Conservation (phyloP, 2,888 invertebrate genomes). For the Agrotis exclamationis region DNA sequence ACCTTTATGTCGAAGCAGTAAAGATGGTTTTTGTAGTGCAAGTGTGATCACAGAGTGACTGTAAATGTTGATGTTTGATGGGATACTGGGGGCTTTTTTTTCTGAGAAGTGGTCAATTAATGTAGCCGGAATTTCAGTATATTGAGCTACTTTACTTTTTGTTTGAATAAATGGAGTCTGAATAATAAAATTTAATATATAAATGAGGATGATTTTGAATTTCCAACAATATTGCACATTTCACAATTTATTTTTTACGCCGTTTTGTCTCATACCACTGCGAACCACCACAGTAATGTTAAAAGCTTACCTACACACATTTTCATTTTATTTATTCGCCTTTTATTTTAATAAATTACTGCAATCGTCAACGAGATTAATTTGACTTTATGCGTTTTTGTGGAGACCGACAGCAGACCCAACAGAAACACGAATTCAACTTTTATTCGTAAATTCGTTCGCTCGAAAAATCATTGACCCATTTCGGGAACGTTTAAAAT, state of each 20-base stretch:
- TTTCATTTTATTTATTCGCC: slow-evolving; percentile 37
- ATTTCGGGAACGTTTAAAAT: slow-evolving; percentile 54
- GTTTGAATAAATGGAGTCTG: no score
- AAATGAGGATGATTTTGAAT: no score
- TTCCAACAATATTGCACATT: background rate
- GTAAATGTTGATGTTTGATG: slow-evolving; percentile 15
- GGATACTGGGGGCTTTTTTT: slow-evolving; percentile 5
- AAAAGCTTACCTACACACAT: slow-evolving; percentile 40
- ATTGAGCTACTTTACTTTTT: no score
- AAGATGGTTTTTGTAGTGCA: background rate
- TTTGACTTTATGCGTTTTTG: slow-evolving; percentile 58
- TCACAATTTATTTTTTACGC: background rate
- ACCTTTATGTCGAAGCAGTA: background rate
- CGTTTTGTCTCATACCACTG: background rate
- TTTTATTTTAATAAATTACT: slow-evolving; percentile 62
- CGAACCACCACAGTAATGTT: slow-evolving; percentile 15
- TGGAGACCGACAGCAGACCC: slow-evolving; percentile 31
- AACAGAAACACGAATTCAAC: slow-evolving; percentile 17
- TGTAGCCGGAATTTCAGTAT: background rate
- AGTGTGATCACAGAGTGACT: background rate
- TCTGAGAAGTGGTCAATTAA: background rate
- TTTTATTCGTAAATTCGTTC: slow-evolving; percentile 36
- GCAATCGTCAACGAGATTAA: slow-evolving; percentile 52
- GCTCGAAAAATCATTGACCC: slow-evolving; percentile 54
- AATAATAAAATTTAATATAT: no score